Percentiles rank a stretch among this genome's conserved stretches.
phyloP scores from a whole-genome alignment of 2,888 invertebrate species.

The Tipula unca region DNA sequence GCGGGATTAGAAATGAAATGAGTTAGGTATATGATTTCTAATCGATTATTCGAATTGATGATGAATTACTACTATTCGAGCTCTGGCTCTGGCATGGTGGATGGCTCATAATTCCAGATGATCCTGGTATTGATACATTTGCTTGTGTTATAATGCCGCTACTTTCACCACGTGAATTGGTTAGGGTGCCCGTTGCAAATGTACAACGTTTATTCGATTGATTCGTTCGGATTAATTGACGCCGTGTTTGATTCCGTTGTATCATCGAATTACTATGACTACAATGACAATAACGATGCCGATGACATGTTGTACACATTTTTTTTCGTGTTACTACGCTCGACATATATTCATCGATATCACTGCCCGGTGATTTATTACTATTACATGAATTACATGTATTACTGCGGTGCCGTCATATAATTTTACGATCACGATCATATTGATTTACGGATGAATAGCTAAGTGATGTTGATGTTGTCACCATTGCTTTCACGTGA shows the following conservation, averaged over 20 bases:
- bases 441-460: conserved; percentile 42
- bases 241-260: neutral
- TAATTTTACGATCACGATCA: conserved; percentile 37
- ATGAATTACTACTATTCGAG: conserved; percentile 28
- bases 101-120: conserved; percentile 18
- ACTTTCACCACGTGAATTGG: conserved; percentile 36
- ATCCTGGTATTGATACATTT: conserved; percentile 26
- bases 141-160: conserved; percentile 34
- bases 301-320: conserved; percentile 38
- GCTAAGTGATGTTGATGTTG: conserved; percentile 41
- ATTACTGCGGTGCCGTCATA: conserved; percentile 43
- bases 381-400: conserved; percentile 41
- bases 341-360: neutral
- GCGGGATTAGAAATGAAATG: neutral
- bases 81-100: conserved; percentile 27
- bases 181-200: conserved; percentile 34
- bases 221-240: conserved; percentile 20
- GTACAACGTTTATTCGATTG: conserved; percentile 34
- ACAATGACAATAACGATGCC: conserved; percentile 38
- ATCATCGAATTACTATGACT: conserved; percentile 33
- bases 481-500: conserved; percentile 43
- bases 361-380: conserved; percentile 33
- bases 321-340: conserved; percentile 24
- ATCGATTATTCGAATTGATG: conserved; percentile 28
- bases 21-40: conserved; percentile 15